Evolutionary conservation across 2,113 vertebrate species (phyloP).

Genomic region (Platycercus adscitus): DNA sequence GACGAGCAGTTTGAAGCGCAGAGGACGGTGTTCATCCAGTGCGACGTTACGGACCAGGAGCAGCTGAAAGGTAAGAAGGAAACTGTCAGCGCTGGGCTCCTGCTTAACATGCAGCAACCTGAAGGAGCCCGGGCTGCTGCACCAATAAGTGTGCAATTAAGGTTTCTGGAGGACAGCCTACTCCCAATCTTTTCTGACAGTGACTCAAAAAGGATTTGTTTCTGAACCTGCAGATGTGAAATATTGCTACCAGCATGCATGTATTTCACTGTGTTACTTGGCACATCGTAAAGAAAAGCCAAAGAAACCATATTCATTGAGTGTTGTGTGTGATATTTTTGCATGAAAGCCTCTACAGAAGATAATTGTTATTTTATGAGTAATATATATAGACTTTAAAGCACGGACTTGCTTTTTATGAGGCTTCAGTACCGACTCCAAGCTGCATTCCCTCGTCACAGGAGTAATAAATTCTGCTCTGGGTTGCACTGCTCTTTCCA

Average conservation of each 20-base stretch:
- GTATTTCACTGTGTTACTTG: background rate
- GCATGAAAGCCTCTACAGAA: background rate
- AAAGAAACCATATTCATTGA: background rate
- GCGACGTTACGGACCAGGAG: slow-evolving; percentile 86
- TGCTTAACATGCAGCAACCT: background rate
- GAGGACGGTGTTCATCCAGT: slow-evolving; percentile 84
- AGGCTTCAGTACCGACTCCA: slow-evolving; percentile 31
- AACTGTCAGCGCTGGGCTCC: background rate
- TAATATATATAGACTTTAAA: slow-evolving; percentile 19
- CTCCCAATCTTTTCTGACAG: background rate
- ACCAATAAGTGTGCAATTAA: background rate
- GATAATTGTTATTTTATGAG: slow-evolving; percentile 17
- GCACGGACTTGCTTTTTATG: background rate
- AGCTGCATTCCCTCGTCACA: background rate
- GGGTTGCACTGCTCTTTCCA: background rate
- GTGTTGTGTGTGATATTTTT: background rate
- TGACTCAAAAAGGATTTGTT: background rate
- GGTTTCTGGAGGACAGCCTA: background rate
- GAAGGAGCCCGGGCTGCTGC: background rate
- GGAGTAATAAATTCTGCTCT: background rate
- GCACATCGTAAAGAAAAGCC: background rate
- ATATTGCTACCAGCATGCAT: background rate
- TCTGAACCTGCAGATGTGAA: background rate
- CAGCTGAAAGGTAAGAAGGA: slow-evolving; percentile 84
- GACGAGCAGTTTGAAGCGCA: slow-evolving; percentile 85